Evolutionary conservation across 2,113 vertebrate species (phyloP).

Genomic region (Cryptotis parvus): DNA sequence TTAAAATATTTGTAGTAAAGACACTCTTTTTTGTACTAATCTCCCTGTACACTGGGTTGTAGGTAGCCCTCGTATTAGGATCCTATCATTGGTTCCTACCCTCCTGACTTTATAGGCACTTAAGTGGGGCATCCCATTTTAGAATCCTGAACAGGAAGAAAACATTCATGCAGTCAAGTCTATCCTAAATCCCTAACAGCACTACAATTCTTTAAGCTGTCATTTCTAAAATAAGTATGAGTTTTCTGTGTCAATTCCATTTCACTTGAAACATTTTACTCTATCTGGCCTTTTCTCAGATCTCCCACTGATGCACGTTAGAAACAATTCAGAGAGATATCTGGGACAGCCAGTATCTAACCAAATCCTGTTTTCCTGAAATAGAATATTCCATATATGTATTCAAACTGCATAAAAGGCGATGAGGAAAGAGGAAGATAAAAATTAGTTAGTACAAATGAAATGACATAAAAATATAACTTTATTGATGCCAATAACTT

Average conservation of each 20-base stretch:
- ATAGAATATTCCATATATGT: neutral
- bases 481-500: constrained; percentile 78
- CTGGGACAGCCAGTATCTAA: neutral
- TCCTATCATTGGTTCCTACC: neutral
- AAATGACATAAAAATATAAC: constrained; percentile 80
- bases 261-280: neutral
- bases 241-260: neutral
- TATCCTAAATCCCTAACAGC: neutral
- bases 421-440: constrained; percentile 25
- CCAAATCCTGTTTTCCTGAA: constrained; percentile 4
- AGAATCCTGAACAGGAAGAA: constrained; percentile 15
- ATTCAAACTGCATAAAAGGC: neutral
- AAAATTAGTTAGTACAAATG: constrained; percentile 71
- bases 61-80: neutral
- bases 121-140: neutral
- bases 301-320: neutral
- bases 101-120: neutral
- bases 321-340: neutral
- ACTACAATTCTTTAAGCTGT: neutral
- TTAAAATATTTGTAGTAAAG: constrained; percentile 12
- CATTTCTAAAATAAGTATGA: neutral
- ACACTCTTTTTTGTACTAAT: neutral
- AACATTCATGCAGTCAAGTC: neutral
- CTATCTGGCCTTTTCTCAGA: neutral
- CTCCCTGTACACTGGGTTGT: neutral